Evolutionary conservation across 2,888 invertebrate genomes (phyloP).

Genomic region (Abrostola tripartita): DNA sequence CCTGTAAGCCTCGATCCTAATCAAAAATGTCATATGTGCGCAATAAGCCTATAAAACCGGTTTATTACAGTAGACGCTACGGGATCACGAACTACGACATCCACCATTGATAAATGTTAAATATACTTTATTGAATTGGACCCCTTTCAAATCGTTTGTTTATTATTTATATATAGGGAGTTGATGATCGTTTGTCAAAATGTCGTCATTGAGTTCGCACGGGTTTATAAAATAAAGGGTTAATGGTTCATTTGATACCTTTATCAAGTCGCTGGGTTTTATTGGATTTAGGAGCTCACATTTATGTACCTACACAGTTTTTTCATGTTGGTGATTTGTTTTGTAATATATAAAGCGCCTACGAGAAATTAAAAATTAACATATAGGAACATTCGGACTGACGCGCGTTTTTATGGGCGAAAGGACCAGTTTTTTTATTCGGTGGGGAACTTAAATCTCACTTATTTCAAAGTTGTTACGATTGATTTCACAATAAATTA

Average conservation of each 20-base stretch:
- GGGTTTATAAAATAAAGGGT: slow-evolving; percentile 9
- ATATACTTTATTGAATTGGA: slow-evolving; percentile 47
- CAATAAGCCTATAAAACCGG: background rate
- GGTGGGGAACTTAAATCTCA: too few relatives aligned
- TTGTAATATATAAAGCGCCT: background rate
- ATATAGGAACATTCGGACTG: too few relatives aligned
- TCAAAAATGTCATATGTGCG: too few relatives aligned
- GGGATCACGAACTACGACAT: background rate
- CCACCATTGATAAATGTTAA: slow-evolving; percentile 34
- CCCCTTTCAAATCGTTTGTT: slow-evolving; percentile 23
- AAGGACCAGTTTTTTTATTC: too few relatives aligned
- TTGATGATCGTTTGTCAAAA: slow-evolving; percentile 23
- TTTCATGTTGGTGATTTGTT: slow-evolving; percentile 3
- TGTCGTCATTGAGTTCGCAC: background rate
- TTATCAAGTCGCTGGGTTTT: slow-evolving; percentile 14
- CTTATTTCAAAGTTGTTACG: too few relatives aligned
- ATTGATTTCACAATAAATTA: too few relatives aligned
- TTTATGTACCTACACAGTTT: slow-evolving; percentile 4
- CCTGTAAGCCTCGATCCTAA: too few relatives aligned
- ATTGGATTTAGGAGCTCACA: slow-evolving; percentile 19
- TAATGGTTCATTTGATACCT: slow-evolving; percentile 31
- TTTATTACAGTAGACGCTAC: background rate
- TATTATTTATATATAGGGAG: slow-evolving; percentile 3
- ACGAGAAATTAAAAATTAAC: too few relatives aligned
- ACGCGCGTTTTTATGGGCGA: too few relatives aligned